Percentiles rank a stretch among this genome's conserved stretches.
These are phyloP conservation scores for Drosophila triauraria DNA, from an alignment of 1,140 invertebrate genomes.

Conservation along the genomic window DNA sequence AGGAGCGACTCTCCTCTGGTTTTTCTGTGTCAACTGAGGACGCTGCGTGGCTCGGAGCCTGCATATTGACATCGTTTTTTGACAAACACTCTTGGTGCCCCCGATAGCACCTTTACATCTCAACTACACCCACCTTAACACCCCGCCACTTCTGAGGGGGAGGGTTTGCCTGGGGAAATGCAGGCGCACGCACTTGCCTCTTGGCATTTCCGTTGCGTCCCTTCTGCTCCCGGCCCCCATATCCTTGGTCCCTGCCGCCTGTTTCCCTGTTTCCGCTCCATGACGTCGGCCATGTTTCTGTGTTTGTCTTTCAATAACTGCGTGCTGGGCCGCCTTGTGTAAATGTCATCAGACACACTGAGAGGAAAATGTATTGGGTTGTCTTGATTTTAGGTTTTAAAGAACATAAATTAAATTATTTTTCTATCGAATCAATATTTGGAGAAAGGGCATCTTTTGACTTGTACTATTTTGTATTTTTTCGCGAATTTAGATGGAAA, in stretches of 20 bases:
- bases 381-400: not conserved
- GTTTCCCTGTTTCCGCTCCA: constrained; percentile 19
- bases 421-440: not conserved
- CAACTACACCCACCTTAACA: constrained; percentile 19
- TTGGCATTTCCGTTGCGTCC: constrained; percentile 69
- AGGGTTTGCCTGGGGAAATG: constrained; percentile 43
- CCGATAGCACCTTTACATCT: constrained; percentile 39
- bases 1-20: constrained; percentile 15
- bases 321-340: constrained; percentile 36
- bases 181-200: constrained; percentile 69
- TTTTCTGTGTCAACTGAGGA: constrained; percentile 71
- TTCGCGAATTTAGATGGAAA: too few species aligned
- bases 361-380: not conserved
- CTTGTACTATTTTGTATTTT: not conserved
- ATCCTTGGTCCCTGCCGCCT: not conserved
- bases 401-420: not conserved
- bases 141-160: constrained; percentile 1
- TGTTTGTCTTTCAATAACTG: constrained; percentile 77
- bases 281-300: constrained; percentile 35
- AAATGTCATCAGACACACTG: constrained; percentile 37
- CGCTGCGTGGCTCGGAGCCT: constrained; percentile 39
- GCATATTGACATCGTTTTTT: constrained; percentile 78
- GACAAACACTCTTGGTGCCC: constrained; percentile 56
- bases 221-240: not conserved
- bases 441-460: not conserved